Evolutionary conservation across 2,797 vertebrate genomes (phyloP).

Genomic region (Sebastes ruberrimus): DNA sequence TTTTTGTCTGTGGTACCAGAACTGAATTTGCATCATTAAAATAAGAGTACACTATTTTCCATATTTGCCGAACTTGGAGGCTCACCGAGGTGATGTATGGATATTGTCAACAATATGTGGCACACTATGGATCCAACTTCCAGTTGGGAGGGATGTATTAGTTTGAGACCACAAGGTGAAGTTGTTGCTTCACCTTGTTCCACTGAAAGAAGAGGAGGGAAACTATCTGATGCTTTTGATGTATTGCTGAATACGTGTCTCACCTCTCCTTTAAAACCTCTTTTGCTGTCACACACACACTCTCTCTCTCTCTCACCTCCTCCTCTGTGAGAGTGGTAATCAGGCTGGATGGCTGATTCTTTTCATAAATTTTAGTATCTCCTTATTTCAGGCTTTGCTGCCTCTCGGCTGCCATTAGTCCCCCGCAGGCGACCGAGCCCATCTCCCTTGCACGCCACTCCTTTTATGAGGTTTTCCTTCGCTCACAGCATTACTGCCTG

Average conservation of each 20-base stretch:
- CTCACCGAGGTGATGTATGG: not conserved
- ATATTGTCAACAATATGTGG: not conserved
- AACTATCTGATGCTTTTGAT: conserved; percentile 28
- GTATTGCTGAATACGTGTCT: conserved; percentile 19
- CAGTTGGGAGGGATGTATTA: no score
- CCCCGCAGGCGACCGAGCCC: conserved; percentile 64
- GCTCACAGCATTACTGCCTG: conserved; percentile 62
- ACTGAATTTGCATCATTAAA: not conserved
- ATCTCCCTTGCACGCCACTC: conserved; percentile 59
- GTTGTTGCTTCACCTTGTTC: not conserved
- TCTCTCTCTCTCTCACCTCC: not conserved
- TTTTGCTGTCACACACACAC: conserved; percentile 18
- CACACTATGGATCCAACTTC: not conserved
- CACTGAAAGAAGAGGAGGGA: not conserved
- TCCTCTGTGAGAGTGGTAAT: conserved; percentile 63
- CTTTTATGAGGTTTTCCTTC: conserved; percentile 75
- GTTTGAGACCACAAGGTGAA: conserved; percentile 10
- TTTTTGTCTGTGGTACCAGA: no score
- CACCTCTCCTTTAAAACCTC: conserved; percentile 45
- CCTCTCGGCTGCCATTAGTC: conserved; percentile 76
- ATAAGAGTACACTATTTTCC: not conserved
- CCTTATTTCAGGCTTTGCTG: conserved; percentile 81
- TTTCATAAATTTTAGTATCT: conserved; percentile 79
- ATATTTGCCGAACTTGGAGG: not conserved
- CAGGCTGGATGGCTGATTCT: conserved; percentile 72